Percentiles rank a stretch among this genome's conserved stretches.
Evolutionary conservation across 2,797 vertebrate genomes (phyloP).

Genomic region (Xiphorhynchus erythropygius): DNA sequence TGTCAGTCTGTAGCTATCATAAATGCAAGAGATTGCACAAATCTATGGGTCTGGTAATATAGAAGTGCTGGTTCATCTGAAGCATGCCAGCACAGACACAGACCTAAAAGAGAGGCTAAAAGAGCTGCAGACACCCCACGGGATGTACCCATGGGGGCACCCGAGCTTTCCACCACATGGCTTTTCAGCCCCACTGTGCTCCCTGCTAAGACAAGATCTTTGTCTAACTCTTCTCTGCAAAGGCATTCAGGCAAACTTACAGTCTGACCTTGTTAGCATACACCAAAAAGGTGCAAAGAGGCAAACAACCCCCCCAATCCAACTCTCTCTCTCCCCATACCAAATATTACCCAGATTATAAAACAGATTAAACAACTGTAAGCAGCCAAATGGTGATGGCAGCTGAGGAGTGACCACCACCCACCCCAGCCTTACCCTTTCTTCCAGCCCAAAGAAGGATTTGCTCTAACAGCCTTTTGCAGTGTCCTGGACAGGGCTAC

Average conservation of each 20-base stretch:
- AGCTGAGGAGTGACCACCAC: background rate
- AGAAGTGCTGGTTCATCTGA: background rate
- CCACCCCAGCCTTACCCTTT: background rate
- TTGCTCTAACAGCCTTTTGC: background rate
- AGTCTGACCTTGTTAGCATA: background rate
- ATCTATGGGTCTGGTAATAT: accelerated
- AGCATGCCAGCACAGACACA: background rate
- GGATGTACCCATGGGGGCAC: background rate
- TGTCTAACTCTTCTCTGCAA: background rate
- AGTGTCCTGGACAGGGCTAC: background rate
- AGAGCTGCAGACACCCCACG: background rate
- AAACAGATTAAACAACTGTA: background rate
- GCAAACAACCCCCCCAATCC: background rate
- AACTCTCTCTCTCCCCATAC: background rate
- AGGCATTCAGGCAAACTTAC: background rate
- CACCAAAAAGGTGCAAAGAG: background rate
- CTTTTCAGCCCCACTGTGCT: background rate
- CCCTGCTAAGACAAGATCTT: background rate
- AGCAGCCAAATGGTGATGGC: background rate
- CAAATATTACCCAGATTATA: background rate
- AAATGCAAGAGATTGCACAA: background rate
- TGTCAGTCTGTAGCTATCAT: background rate
- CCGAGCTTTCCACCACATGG: background rate
- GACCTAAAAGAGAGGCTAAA: background rate
- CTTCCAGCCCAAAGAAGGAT: background rate